A percentile compares a stretch with the other conserved stretches of the same genome.
phyloP scores from a whole-genome alignment of 2,113 vertebrate genomes.

The Carassius auratus region DNA sequence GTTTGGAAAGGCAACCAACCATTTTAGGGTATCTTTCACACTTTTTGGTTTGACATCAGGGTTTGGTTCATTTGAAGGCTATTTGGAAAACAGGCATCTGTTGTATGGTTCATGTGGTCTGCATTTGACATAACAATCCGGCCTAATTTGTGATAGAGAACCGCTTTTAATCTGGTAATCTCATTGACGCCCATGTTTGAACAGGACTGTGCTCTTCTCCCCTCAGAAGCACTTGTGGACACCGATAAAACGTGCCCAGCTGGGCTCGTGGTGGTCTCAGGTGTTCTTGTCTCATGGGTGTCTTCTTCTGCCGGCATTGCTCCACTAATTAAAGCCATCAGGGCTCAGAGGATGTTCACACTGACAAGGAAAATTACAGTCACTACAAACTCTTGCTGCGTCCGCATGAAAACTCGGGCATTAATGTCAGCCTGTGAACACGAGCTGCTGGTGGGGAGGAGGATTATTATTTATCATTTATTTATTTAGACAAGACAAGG shows the following conservation, averaged over 20 bases:
- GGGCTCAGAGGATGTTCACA: slow-evolving; percentile 33
- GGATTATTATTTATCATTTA: slow-evolving; percentile 35
- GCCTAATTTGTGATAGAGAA: neutral
- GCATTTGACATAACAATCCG: neutral
- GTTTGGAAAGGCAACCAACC: neutral
- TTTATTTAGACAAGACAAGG: slow-evolving; percentile 35
- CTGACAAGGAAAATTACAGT: slow-evolving; percentile 50
- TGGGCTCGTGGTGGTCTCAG: slow-evolving; percentile 26
- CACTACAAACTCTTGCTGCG: slow-evolving; percentile 40
- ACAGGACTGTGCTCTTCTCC: neutral
- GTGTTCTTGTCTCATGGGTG: slow-evolving; percentile 4
- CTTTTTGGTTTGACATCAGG: slow-evolving; percentile 1
- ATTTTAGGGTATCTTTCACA: neutral
- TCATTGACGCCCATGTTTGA: slow-evolving; percentile 10
- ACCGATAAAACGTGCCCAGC: neutral
- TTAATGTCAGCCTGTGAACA: slow-evolving; percentile 40
- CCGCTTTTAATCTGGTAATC: neutral
- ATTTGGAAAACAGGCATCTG: slow-evolving; percentile 5
- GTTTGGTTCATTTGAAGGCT: neutral
- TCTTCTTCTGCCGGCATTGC: slow-evolving; percentile 8
- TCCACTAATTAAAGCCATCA: slow-evolving; percentile 54
- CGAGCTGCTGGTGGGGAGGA: neutral
- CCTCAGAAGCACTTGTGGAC: neutral
- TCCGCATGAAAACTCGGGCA: slow-evolving; percentile 5
- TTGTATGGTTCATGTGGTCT: slow-evolving; percentile 4